A percentile compares a stretch with the other conserved stretches of the same genome.
Conservation (phyloP, 2,888 invertebrate genomes). For the Calliscelio sp. region DNA sequence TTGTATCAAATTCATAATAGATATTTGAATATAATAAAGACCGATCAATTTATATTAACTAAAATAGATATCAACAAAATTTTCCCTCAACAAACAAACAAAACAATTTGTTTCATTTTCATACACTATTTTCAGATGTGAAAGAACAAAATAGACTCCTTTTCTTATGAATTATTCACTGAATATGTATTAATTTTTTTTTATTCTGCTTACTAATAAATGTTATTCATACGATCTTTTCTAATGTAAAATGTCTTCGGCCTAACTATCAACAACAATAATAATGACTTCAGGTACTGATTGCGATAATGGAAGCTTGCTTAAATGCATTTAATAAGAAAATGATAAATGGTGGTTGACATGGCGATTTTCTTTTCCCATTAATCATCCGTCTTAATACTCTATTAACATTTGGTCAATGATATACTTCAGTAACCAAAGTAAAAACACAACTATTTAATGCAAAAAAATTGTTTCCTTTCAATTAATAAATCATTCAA, state of each 20-base stretch:
- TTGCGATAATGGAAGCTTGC: constrained; percentile 17
- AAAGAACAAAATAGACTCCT: no score
- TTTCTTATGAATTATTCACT: neutral
- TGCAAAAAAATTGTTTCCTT: no score
- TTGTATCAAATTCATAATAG: no score
- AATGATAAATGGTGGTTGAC: constrained; percentile 26
- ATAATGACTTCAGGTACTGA: neutral
- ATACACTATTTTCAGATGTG: no score
- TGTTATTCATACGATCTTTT: constrained; percentile 12
- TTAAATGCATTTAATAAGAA: constrained; percentile 30
- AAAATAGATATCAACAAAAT: no score
- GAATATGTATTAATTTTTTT: neutral
- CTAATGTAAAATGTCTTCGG: constrained; percentile 2
- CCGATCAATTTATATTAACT: no score
- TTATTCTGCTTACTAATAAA: neutral
- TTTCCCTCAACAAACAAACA: no score
- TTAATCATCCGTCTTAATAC: constrained; percentile 5
- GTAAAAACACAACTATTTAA: no score
- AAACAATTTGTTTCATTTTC: no score
- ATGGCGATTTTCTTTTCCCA: constrained; percentile 13
- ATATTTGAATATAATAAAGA: no score
- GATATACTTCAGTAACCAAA: neutral
- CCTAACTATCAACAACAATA: neutral
- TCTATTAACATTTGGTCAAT: constrained; percentile 5
- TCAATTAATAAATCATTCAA: no score